Conservation (phyloP, 2,113 vertebrate genomes). For the Deroptyus accipitrinus region DNA sequence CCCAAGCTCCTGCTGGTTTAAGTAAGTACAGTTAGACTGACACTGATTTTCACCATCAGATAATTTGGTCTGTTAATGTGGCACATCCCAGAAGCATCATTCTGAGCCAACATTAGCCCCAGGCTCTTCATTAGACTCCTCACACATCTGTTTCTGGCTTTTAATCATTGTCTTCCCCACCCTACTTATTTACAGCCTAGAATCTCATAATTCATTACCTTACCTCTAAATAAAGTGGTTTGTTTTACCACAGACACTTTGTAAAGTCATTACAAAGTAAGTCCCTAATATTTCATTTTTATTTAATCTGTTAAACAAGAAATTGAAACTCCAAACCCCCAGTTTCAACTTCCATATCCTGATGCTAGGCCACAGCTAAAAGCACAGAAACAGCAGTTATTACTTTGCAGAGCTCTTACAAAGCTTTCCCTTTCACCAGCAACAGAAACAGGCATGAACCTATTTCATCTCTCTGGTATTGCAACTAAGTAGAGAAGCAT, state of each 20-base stretch:
- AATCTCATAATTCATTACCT: neutral
- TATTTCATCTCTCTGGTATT: neutral
- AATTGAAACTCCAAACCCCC: neutral
- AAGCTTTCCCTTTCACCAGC: neutral
- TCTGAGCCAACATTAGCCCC: neutral
- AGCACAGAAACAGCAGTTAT: neutral
- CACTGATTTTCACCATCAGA: neutral
- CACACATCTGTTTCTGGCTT: neutral
- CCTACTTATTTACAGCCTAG: neutral
- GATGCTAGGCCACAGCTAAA: neutral
- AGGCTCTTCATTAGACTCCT: neutral
- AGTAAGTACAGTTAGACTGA: neutral
- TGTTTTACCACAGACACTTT: neutral
- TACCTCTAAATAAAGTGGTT: neutral
- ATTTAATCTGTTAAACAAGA: neutral
- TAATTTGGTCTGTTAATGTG: neutral
- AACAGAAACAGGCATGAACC: neutral
- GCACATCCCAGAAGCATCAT: neutral
- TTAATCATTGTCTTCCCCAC: neutral
- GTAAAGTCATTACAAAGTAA: neutral
- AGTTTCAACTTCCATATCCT: neutral
- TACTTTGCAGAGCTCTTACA: neutral
- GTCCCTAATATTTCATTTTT: neutral
- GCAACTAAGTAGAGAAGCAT: neutral
- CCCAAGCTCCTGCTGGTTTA: neutral